These are phyloP conservation scores for Helobdella robusta DNA, from an alignment of 2,888 invertebrate species.

Conservation along the genomic window DNA sequence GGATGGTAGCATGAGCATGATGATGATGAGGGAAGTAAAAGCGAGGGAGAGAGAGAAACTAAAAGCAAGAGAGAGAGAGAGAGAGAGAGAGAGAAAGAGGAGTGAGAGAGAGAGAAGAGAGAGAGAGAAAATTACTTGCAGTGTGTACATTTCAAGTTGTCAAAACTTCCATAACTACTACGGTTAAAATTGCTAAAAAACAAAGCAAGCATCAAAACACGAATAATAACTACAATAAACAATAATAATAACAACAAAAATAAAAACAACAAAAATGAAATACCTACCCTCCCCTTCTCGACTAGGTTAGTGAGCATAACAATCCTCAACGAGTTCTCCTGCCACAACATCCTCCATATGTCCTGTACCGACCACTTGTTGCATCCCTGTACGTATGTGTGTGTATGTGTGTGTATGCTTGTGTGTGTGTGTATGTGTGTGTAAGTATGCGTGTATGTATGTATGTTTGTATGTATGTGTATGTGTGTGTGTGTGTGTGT, in stretches of 20 bases:
- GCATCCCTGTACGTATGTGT: conserved; percentile 42
- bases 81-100: too few species aligned
- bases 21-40: background rate
- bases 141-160: too few species aligned
- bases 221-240: background rate
- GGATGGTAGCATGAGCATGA: conserved; percentile 16
- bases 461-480: background rate
- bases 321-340: conserved; percentile 49
- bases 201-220: background rate
- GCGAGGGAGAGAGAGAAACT: background rate
- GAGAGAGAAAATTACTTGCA: too few species aligned
- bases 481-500: background rate
- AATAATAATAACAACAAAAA: background rate
- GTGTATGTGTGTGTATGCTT: conserved; percentile 6
- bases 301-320: conserved; percentile 53
- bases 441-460: too few species aligned
- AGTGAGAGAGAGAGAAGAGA: too few species aligned
- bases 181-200: too few species aligned
- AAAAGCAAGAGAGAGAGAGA: too few species aligned
- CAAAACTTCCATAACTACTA: too few species aligned
- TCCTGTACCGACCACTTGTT: conserved; percentile 51
- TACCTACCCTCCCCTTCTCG: conserved; percentile 50
- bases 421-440: too few species aligned
- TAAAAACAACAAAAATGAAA: background rate
- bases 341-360: conserved; percentile 54